Evolutionary conservation across 1,140 invertebrate species (phyloP), one percentile per base, ranked within the genome.

Genomic region (Zaprionus davidi): DNA sequence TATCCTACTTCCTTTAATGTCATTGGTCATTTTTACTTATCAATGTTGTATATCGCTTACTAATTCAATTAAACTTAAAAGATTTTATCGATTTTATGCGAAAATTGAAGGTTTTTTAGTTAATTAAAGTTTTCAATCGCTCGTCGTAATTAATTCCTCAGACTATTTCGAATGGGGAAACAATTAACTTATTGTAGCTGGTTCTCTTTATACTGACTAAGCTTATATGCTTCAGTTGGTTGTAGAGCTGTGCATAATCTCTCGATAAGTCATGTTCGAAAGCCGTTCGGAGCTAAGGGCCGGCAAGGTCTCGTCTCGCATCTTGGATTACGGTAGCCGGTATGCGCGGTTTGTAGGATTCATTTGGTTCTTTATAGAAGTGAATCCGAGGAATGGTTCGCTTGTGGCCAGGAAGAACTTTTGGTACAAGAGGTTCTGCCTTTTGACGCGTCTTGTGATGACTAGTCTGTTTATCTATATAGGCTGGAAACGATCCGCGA

Each of bases 341-440:
- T 78, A 78, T 49, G 76, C 65, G 41, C 57, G 36, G 9, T 22
- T 44, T 36, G 13, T 74, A 26, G 71, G 71, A 41, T 57, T 78
- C 63, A 5, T 69, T 13, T 74, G 58, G n/a, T 74, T 78, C 51
- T 36, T 55, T 65, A 67, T 78, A 5, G 6, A 66, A 49, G 9
- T 15, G 24, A 71, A 66, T 71, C 64, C 24, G 2, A 24, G 5
- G 12, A 44, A 77, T 46, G 64, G 60, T 20, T 68, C 64, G 22
- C 36, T 69, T 36, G 71, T 68, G 20, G 72, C 72, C 1, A 31
- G 28, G 13, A 72, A 73, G 51, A 60, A 58, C 26, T 65, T 56
- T 34, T 58, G 71, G 20, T 60, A 81, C n/a, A 90, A 81, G 41
- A 79, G 76, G 65, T 71, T 74, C n/a, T 79, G 78, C 15, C 17